phyloP scores from a whole-genome alignment of 1,140 invertebrate genomes.

The Microplitis demolitor region DNA sequence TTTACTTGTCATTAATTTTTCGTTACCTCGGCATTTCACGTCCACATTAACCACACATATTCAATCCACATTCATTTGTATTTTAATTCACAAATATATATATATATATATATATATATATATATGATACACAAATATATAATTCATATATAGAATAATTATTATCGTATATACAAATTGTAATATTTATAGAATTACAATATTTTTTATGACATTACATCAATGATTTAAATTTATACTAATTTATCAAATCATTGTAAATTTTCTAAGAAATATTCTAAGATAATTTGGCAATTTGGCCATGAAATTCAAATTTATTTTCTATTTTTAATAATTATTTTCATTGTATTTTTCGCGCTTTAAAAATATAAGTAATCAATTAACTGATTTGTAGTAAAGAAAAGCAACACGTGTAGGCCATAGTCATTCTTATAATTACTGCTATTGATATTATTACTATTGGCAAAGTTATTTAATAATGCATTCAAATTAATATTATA shows the following conservation, averaged over 20 bases:
- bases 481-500: slow-evolving; percentile 6
- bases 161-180: slow-evolving; percentile 27
- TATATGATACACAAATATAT: slow-evolving; percentile 10
- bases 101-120: slow-evolving; percentile 13
- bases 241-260: not conserved
- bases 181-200: slow-evolving; percentile 33
- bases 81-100: no score
- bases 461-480: not conserved
- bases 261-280: slow-evolving; percentile 9
- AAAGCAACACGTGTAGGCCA: slow-evolving; percentile 4
- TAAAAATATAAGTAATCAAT: not conserved
- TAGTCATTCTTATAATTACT: not conserved
- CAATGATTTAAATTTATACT: slow-evolving; percentile 18
- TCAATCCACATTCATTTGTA: slow-evolving; percentile 28
- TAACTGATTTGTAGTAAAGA: not conserved
- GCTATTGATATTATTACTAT: not conserved
- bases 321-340: not conserved
- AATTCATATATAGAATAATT: no score
- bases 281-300: slow-evolving; percentile 3
- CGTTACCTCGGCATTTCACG: slow-evolving; percentile 30
- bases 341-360: not conserved
- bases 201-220: not conserved
- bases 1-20: not conserved
- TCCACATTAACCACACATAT: slow-evolving; percentile 32
- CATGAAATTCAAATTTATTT: not conserved